Percentiles rank a stretch among this genome's conserved stretches.
Evolutionary conservation across 2,113 vertebrate genomes (phyloP).

Genomic region (Syngnathus typhle): DNA sequence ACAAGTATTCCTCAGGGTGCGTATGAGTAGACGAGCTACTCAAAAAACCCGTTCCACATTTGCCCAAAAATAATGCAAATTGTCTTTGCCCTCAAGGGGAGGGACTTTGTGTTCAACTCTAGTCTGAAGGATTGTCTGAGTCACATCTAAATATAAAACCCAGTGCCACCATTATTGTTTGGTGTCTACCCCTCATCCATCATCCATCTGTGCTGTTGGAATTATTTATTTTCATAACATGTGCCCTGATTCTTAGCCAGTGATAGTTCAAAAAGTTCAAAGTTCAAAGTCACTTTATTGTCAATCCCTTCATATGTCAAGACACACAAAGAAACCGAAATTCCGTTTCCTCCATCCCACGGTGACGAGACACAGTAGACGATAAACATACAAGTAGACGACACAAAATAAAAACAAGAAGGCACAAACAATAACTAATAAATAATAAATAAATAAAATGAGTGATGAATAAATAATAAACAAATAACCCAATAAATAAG

Average conservation of each 20-base stretch:
- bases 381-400: too few relatives aligned
- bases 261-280: too few relatives aligned
- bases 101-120: conserved; percentile 13
- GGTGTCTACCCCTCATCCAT: conserved; percentile 14
- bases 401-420: too few relatives aligned
- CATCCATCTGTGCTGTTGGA: conserved; percentile 10
- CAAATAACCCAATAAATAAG: too few relatives aligned
- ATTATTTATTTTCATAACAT: conserved; percentile 14
- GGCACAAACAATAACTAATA: too few relatives aligned
- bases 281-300: too few relatives aligned
- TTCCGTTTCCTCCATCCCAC: too few relatives aligned
- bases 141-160: conserved; percentile 8
- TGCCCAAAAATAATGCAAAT: conserved; percentile 1
- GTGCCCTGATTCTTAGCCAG: not conserved
- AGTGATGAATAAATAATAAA: too few relatives aligned
- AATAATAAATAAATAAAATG: too few relatives aligned
- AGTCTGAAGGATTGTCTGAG: conserved; percentile 9
- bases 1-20: conserved; percentile 7
- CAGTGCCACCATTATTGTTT: conserved; percentile 13
- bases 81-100: conserved; percentile 19
- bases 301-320: too few relatives aligned
- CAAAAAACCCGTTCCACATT: not conserved
- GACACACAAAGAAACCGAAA: too few relatives aligned
- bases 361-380: too few relatives aligned
- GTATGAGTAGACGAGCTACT: conserved; percentile 8